Evolutionary conservation across 2,888 invertebrate genomes (phyloP).

Genomic region (Eretmocerus hayati): DNA sequence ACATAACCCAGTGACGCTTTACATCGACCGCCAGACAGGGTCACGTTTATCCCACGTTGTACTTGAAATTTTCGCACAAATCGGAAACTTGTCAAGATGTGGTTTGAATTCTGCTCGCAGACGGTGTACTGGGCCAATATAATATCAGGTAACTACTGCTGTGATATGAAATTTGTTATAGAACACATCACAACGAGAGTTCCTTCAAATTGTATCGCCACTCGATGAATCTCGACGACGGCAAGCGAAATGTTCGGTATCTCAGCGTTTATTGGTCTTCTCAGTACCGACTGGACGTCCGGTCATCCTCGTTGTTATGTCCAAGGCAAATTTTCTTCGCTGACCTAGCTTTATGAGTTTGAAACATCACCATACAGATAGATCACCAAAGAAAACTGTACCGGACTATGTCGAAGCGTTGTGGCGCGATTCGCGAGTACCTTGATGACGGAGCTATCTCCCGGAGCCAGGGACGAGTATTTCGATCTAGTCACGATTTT

Average conservation of each 20-base stretch:
- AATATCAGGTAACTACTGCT: constrained; percentile 44
- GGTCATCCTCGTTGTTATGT: constrained; percentile 26
- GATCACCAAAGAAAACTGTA: constrained; percentile 54
- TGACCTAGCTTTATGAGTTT: constrained; percentile 48
- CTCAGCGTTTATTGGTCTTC: not conserved
- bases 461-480: constrained; percentile 42
- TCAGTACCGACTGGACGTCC: not conserved
- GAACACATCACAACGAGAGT: constrained; percentile 43
- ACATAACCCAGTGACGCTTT: constrained; percentile 43
- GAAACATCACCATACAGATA: constrained; percentile 48
- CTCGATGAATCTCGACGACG: not conserved
- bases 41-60: constrained; percentile 36
- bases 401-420: constrained; percentile 24
- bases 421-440: not conserved
- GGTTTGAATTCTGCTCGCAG: too few species aligned
- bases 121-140: constrained; percentile 7
- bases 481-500: constrained; percentile 48
- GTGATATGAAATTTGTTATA: constrained; percentile 40
- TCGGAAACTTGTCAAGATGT: not conserved
- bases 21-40: constrained; percentile 31
- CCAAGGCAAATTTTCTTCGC: constrained; percentile 38
- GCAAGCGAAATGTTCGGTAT: not conserved
- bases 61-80: constrained; percentile 23
- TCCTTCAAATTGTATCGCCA: constrained; percentile 34
- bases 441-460: constrained; percentile 5